Evolutionary conservation across 2,797 vertebrate genomes (phyloP).

Genomic region (Spinibarbus caldwelli): DNA sequence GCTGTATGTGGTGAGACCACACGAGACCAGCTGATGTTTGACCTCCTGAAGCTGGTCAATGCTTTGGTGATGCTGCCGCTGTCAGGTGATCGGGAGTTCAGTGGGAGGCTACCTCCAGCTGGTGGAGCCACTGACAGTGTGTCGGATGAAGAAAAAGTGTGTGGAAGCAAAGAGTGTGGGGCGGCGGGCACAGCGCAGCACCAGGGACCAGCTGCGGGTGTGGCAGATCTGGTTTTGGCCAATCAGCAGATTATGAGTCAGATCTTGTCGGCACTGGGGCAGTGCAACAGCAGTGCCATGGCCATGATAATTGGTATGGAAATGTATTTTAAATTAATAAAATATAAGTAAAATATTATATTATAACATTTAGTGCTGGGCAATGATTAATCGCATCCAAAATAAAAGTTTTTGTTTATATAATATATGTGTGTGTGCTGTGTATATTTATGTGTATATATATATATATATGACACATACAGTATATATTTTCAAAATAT

Average conservation of each 20-base stretch:
- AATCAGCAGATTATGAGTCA: slow-evolving; percentile 99
- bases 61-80: slow-evolving; percentile 94
- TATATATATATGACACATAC: no score
- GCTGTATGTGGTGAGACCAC: slow-evolving; percentile 97
- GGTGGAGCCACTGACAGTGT: slow-evolving; percentile 88
- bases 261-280: slow-evolving; percentile 95
- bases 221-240: slow-evolving; percentile 95
- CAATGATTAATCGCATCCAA: no score
- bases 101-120: slow-evolving; percentile 83
- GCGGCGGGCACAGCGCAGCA: slow-evolving; percentile 76
- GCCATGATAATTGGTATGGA: slow-evolving; percentile 98
- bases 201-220: slow-evolving; percentile 87
- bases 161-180: slow-evolving; percentile 89
- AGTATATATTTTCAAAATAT: no score
- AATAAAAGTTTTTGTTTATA: no score
- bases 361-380: no score
- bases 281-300: slow-evolving; percentile 99
- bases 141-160: slow-evolving; percentile 98
- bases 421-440: no score
- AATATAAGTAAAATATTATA: no score
- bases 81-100: slow-evolving; percentile 93
- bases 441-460: no score
- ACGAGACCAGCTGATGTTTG: slow-evolving; percentile 98
- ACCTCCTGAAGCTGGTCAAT: slow-evolving; percentile 95
- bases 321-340: background rate